Evolutionary conservation across 2,888 invertebrate species (phyloP).

Genomic region (Pegoplata infirma): DNA sequence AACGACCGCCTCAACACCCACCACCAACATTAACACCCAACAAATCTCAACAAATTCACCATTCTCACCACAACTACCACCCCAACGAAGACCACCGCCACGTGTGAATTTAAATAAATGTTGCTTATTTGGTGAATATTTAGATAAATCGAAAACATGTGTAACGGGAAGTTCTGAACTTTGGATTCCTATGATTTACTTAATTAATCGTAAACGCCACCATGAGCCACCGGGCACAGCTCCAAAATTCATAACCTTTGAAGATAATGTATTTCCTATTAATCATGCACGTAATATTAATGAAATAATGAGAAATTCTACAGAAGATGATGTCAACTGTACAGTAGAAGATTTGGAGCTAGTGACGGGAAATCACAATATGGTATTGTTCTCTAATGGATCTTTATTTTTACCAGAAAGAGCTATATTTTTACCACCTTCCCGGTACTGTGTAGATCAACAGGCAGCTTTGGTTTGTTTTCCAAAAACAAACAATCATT

Average conservation of each 20-base stretch:
- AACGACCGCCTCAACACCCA: slow-evolving; percentile 14
- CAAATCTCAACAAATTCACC: slow-evolving; percentile 40
- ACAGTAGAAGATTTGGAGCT: slow-evolving; percentile 67
- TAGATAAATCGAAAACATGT: slow-evolving; percentile 77
- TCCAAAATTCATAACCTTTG: slow-evolving; percentile 78
- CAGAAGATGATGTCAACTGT: slow-evolving; percentile 37
- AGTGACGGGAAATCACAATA: slow-evolving; percentile 74
- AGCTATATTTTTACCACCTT: slow-evolving; percentile 78
- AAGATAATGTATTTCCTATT: slow-evolving; percentile 76
- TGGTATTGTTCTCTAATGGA: slow-evolving; percentile 83
- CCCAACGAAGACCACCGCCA: slow-evolving; percentile 68
- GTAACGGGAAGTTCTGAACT: slow-evolving; percentile 72
- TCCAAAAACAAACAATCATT: slow-evolving; percentile 71
- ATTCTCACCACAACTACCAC: slow-evolving; percentile 65
- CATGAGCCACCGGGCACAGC: slow-evolving; percentile 75
- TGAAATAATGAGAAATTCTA: slow-evolving; percentile 18
- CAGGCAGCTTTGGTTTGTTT: slow-evolving; percentile 83
- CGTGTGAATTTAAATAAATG: slow-evolving; percentile 79
- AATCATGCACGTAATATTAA: slow-evolving; percentile 74
- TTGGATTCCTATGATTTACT: slow-evolving; percentile 82
- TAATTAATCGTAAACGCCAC: slow-evolving; percentile 78
- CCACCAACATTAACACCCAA: slow-evolving; percentile 12
- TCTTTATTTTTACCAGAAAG: slow-evolving; percentile 81
- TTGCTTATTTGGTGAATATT: slow-evolving; percentile 80
- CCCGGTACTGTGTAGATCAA: slow-evolving; percentile 85